These are phyloP conservation scores for Trichomalopsis sarcophagae DNA, from an alignment of 1,140 invertebrate species.

Conservation along the genomic window DNA sequence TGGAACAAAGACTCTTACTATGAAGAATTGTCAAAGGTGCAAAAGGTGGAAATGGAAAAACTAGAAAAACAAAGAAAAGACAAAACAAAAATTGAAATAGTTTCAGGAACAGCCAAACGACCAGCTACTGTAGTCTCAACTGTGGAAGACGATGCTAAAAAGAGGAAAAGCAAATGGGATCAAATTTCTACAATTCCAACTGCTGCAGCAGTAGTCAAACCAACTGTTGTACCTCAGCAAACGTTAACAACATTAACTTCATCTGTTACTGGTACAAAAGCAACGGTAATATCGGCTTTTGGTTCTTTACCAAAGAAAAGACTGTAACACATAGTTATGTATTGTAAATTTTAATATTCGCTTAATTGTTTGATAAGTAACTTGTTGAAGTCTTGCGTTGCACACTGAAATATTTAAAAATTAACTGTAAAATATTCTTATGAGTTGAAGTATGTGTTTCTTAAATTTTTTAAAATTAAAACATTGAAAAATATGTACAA, in stretches of 20 bases:
- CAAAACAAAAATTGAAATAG: constrained; percentile 92
- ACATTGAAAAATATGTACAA: not conserved
- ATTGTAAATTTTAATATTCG: constrained; percentile 37
- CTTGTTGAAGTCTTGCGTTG: not conserved
- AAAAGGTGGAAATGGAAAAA: constrained; percentile 94
- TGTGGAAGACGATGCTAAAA: constrained; percentile 81
- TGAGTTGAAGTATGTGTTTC: not conserved
- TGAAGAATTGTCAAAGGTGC: constrained; percentile 91
- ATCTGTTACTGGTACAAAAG: constrained; percentile 87
- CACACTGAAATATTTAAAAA: not conserved
- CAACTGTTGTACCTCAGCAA: constrained; percentile 74
- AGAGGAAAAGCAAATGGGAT: constrained; percentile 93
- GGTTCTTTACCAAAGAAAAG: constrained; percentile 90
- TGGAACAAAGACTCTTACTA: constrained; percentile 96
- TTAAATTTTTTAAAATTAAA: not conserved
- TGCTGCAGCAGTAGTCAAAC: constrained; percentile 70
- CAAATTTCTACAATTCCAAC: constrained; percentile 82
- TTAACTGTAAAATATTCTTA: constrained; percentile 5
- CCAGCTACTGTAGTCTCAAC: constrained; percentile 63
- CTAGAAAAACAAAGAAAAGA: constrained; percentile 93
- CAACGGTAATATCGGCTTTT: constrained; percentile 91
- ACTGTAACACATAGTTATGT: constrained; percentile 67
- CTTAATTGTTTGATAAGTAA: constrained; percentile 33
- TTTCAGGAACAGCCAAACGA: constrained; percentile 86
- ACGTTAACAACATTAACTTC: constrained; percentile 81